These are phyloP conservation scores for Leptinotarsa peninsularis DNA, from an alignment of 2,888 invertebrate species.

Conservation along the genomic window DNA sequence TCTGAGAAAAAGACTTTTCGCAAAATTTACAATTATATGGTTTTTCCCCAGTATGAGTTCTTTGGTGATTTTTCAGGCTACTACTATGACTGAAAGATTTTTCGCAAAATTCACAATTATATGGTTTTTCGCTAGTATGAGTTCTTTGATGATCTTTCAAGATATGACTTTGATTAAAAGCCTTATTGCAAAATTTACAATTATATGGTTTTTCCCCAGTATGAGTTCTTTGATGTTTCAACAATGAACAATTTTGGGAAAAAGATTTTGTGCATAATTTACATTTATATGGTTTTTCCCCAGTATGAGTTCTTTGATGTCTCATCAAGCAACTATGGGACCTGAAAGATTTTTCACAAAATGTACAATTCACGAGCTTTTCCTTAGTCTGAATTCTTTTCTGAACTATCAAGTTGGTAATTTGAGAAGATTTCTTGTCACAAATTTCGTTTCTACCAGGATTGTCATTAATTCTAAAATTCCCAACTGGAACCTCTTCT, in stretches of 20 bases:
- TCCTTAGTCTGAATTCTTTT: neutral
- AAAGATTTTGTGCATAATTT: neutral
- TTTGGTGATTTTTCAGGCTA: too few species aligned
- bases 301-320: too few species aligned
- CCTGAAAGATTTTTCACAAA: neutral
- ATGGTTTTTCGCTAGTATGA: too few species aligned
- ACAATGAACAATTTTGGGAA: neutral
- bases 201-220: conserved; percentile 3
- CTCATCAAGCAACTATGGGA: neutral
- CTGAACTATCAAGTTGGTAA: neutral
- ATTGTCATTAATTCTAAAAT: too few species aligned
- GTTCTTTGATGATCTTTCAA: neutral
- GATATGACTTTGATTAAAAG: neutral
- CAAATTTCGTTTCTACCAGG: too few species aligned
- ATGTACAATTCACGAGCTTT: neutral
- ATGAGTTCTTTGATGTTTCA: neutral
- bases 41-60: neutral
- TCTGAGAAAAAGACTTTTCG: too few species aligned
- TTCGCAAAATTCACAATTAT: too few species aligned
- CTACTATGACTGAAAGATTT: too few species aligned
- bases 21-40: neutral
- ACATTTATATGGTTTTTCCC: neutral
- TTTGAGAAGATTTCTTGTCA: too few species aligned
- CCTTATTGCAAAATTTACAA: neutral
- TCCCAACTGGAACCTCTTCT: too few species aligned